Percentiles rank a stretch among this genome's conserved stretches.
phyloP scores from a whole-genome alignment of 2,113 vertebrate species.

The Pelusios castaneus region DNA sequence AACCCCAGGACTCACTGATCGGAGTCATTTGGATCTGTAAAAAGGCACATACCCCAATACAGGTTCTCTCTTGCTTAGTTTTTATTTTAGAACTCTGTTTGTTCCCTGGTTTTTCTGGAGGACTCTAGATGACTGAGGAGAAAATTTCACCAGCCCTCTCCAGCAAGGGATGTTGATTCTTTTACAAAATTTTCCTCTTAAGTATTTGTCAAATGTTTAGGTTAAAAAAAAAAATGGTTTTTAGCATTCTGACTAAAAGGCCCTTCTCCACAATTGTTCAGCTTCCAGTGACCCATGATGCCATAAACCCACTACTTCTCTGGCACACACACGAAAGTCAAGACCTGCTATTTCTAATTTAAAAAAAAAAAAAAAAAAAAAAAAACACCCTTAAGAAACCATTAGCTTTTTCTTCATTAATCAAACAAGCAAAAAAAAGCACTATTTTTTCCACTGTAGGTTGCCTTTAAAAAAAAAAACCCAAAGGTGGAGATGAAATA shows the following conservation, averaged over 20 bases:
- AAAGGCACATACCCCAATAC: not conserved
- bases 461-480: not conserved
- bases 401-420: not conserved
- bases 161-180: not conserved
- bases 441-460: not conserved
- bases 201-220: not conserved
- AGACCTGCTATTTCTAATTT: not conserved
- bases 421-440: not conserved
- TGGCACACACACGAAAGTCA: not conserved
- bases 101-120: not conserved
- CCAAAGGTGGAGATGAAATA: not conserved
- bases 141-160: not conserved
- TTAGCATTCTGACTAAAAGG: not conserved
- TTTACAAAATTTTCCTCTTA: not conserved
- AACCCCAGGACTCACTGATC: not conserved
- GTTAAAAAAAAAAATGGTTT: not conserved
- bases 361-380: no score
- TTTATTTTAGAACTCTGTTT: fast-evolving
- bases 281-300: not conserved
- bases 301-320: not conserved
- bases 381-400: not conserved
- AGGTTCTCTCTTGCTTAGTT: not conserved
- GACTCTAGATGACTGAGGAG: not conserved
- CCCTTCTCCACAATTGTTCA: not conserved
- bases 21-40: not conserved